Percentiles rank a stretch among this genome's conserved stretches.
phyloP scores from a whole-genome alignment of 2,113 vertebrate genomes.

The Stegastes partitus region DNA sequence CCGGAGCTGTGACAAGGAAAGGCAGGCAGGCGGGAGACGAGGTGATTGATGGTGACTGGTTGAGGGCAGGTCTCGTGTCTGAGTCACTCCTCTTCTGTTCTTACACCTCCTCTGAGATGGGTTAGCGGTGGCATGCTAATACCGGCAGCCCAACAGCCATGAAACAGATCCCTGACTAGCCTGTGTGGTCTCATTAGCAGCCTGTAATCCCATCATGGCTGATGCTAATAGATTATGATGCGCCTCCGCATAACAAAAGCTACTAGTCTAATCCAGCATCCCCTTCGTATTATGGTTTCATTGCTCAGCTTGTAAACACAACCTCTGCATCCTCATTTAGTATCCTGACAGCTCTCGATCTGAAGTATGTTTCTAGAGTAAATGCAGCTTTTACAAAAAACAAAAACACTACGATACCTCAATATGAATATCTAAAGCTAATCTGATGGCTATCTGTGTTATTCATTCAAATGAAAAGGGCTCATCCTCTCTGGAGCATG shows the following conservation, averaged over 20 bases:
- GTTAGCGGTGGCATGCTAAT: slow-evolving; percentile 29
- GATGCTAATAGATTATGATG: slow-evolving; percentile 63
- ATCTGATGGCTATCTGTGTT: no score
- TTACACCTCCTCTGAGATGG: slow-evolving; percentile 7
- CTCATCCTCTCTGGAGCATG: no score
- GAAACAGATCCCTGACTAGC: slow-evolving; percentile 24
- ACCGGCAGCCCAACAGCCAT: slow-evolving; percentile 11
- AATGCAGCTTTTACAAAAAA: not conserved
- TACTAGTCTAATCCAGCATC: slow-evolving; percentile 39
- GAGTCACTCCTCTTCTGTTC: not conserved
- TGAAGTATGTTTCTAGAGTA: not conserved
- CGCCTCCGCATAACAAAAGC: slow-evolving; percentile 36
- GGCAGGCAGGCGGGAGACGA: not conserved
- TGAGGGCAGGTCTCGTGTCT: not conserved
- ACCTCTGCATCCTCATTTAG: not conserved
- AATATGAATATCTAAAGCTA: no score
- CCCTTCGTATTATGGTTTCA: slow-evolving; percentile 8
- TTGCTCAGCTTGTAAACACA: not conserved
- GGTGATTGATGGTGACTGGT: slow-evolving; percentile 2
- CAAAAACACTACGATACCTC: not conserved
- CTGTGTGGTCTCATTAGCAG: slow-evolving; percentile 56
- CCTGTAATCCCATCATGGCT: slow-evolving; percentile 60
- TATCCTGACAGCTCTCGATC: not conserved
- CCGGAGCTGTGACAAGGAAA: slow-evolving; percentile 12
- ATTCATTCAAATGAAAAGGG: no score